phyloP scores from a whole-genome alignment of 2,888 invertebrate species.

The Cotesia congregata region DNA sequence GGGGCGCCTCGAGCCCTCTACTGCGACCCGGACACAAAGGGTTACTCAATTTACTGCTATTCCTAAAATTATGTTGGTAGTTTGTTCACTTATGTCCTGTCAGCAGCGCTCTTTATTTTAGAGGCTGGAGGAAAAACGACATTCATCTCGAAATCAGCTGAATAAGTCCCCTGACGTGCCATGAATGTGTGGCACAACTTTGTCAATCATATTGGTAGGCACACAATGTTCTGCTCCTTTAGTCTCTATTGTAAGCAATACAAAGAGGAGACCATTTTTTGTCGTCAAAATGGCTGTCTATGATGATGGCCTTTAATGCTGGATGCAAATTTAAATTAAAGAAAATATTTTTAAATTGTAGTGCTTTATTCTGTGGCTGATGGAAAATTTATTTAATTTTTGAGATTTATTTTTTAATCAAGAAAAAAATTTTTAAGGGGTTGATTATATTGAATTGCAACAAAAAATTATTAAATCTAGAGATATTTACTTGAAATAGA shows the following conservation, averaged over 20 bases:
- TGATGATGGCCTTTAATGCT: background rate
- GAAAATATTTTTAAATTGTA: too few species aligned
- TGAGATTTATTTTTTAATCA: too few species aligned
- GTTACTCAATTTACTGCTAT: background rate
- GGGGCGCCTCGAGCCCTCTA: background rate
- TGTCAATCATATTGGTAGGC: background rate
- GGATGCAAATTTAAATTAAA: too few species aligned
- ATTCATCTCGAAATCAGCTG: background rate
- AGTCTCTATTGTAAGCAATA: background rate
- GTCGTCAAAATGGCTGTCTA: constrained; percentile 13
- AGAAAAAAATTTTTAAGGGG: too few species aligned
- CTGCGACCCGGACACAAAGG: background rate
- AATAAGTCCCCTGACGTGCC: background rate
- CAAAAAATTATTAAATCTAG: too few species aligned
- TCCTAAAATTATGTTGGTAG: background rate
- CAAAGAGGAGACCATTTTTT: background rate
- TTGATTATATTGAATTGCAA: too few species aligned
- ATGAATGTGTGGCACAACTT: background rate
- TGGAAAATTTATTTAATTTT: too few species aligned
- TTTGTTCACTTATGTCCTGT: background rate
- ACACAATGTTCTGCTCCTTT: too few species aligned
- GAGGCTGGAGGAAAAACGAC: too few species aligned
- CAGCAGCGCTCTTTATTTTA: background rate
- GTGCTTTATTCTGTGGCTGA: too few species aligned
- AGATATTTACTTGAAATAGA: too few species aligned